A percentile compares a stretch with the other conserved stretches of the same genome.
These are phyloP conservation scores for Cephus rjabovi DNA, from an alignment of 2,888 invertebrate species.

Conservation along the genomic window DNA sequence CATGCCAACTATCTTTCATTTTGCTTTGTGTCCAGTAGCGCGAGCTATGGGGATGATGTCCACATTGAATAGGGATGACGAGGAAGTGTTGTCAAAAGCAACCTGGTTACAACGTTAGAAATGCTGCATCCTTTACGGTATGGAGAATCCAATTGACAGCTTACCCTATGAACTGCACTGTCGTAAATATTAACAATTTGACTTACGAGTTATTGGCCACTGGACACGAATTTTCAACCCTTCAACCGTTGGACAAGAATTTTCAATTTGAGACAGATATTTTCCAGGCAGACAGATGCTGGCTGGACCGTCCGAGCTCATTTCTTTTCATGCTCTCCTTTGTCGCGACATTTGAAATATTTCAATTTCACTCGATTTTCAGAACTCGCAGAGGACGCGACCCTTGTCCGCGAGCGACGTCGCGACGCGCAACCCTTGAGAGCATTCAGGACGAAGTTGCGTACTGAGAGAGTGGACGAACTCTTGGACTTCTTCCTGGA, in stretches of 20 bases:
- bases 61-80: not conserved
- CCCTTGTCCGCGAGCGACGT: constrained; percentile 4
- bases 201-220: not conserved
- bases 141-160: not conserved
- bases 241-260: not conserved
- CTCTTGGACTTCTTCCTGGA: not conserved
- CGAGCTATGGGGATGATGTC: not conserved
- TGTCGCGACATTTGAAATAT: constrained; percentile 29
- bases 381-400: constrained; percentile 5
- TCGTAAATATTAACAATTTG: not conserved
- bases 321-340: constrained; percentile 12
- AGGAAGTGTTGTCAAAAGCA: constrained; percentile 16
- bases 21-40: constrained; percentile 50
- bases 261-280: not conserved
- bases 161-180: not conserved
- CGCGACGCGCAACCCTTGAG: constrained; percentile 9
- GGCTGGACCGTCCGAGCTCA: not conserved
- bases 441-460: not conserved
- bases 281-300: not conserved
- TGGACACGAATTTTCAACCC: not conserved
- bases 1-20: constrained; percentile 64
- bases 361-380: constrained; percentile 34
- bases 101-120: not conserved
- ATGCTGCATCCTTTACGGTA: not conserved
- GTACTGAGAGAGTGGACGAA: not conserved